Evolutionary conservation across 1,140 invertebrate genomes (phyloP).

Genomic region (Ips typographus): DNA sequence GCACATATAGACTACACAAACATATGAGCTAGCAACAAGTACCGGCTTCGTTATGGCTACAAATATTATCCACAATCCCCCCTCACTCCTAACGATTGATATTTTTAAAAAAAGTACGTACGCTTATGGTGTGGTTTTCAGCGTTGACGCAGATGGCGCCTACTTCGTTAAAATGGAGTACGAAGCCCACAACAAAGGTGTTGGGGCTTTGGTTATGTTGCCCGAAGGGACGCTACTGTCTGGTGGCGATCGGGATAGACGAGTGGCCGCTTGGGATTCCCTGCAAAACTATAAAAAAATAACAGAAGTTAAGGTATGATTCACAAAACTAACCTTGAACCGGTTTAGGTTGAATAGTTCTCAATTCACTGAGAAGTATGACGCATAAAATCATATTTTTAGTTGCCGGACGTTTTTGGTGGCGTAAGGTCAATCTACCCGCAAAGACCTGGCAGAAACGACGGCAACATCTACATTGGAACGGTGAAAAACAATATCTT

Average conservation of each 20-base stretch:
- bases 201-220: slow-evolving; percentile 82
- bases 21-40: too few species aligned
- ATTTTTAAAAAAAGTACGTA: too few species aligned
- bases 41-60: too few species aligned
- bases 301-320: slow-evolving; percentile 79
- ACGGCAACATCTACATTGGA: slow-evolving; percentile 89
- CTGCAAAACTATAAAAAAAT: slow-evolving; percentile 88
- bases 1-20: too few species aligned
- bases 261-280: slow-evolving; percentile 90
- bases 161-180: slow-evolving; percentile 87
- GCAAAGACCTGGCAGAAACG: slow-evolving; percentile 78
- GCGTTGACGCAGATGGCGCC: slow-evolving; percentile 82
- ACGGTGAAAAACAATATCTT: slow-evolving; percentile 92
- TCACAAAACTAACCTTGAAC: slow-evolving; percentile 5
- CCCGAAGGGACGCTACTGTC: slow-evolving; percentile 87
- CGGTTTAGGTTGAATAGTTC: background rate
- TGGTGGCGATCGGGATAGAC: slow-evolving; percentile 85
- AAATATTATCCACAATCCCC: too few species aligned
- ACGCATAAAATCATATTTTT: background rate
- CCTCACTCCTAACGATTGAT: too few species aligned
- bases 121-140: slow-evolving; percentile 44
- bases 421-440: slow-evolving; percentile 86
- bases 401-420: slow-evolving; percentile 82
- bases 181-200: slow-evolving; percentile 84
- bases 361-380: slow-evolving; percentile 1